Evolutionary conservation across 2,113 vertebrate species (phyloP).

Genomic region (Gasterosteus nipponicus): DNA sequence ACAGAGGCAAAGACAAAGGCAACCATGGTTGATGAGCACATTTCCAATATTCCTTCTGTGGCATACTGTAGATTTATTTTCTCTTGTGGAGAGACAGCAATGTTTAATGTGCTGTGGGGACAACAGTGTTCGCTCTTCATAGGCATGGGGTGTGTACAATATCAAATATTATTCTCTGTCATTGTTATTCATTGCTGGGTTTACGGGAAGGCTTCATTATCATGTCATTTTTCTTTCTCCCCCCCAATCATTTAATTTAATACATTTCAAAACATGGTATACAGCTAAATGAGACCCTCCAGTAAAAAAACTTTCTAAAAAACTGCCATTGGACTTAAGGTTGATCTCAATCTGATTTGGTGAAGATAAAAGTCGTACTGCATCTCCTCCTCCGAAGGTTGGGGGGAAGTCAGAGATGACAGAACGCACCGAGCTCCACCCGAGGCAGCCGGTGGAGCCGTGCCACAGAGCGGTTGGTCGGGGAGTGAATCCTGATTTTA

Average conservation of each 20-base stretch:
- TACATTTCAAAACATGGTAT: slow-evolving; percentile 25
- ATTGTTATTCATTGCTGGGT: slow-evolving; percentile 47
- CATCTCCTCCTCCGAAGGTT: slow-evolving; percentile 40
- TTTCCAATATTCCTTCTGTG: slow-evolving; percentile 44
- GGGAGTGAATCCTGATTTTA: slow-evolving; percentile 40
- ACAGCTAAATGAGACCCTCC: slow-evolving; percentile 31
- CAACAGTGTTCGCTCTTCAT: slow-evolving; percentile 30
- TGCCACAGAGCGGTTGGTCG: slow-evolving; percentile 57
- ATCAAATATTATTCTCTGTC: slow-evolving; percentile 53
- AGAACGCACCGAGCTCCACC: slow-evolving; percentile 21
- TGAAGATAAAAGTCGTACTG: slow-evolving; percentile 55
- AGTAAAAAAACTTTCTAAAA: slow-evolving; percentile 8
- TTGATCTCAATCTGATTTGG: slow-evolving; percentile 52
- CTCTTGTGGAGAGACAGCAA: slow-evolving; percentile 14
- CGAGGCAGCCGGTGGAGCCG: slow-evolving; percentile 42
- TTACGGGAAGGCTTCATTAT: slow-evolving; percentile 47
- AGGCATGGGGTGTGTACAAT: slow-evolving; percentile 23
- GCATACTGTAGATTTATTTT: slow-evolving; percentile 34
- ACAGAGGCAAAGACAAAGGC: slow-evolving; percentile 62
- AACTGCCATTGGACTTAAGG: slow-evolving; percentile 12
- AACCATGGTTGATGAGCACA: slow-evolving; percentile 55
- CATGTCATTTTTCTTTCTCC: slow-evolving; percentile 33
- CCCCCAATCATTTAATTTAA: slow-evolving; percentile 28
- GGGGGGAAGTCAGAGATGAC: slow-evolving; percentile 30
- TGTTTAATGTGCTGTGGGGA: slow-evolving; percentile 32